Evolutionary conservation across 2,797 vertebrate species (phyloP), one percentile per base, ranked within the genome.

Genomic region (Hemitrygon akajei): DNA sequence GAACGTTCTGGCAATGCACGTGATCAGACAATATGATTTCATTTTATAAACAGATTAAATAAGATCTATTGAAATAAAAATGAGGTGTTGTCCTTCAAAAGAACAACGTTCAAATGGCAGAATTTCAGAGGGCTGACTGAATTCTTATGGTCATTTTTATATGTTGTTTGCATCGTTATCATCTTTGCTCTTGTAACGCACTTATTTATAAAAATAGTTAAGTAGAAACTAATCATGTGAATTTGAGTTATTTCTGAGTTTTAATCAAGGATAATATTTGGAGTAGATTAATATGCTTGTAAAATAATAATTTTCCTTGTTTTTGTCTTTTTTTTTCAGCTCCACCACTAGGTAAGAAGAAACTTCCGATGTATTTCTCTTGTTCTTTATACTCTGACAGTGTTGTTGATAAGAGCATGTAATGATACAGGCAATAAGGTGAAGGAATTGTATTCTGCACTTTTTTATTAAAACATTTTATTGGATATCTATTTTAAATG

Each of bases 311-410:
- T 66, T 30, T 93, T 76, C 3, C 3, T 71, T 91, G 18, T 75
- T 69, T 93, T 69, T 47, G 34, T 91, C 69, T 75, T 93, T 81
- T 81, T n/a, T 47, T 75, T 30, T 76, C 40, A 93, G 91, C 69
- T 73, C 11, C 40, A 47, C 34, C 37, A n/a, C 91, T 7, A 93
- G 91, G 71, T 93, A 93, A 93, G 91, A 56, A 47, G 27, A 11
- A 7, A 11, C 5, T 14, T 75, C 27, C 9, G 56, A 93, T 76
- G 1, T 89, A 75, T 58, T 93, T 92, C 1, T 30, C 7, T 75
- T 3, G 34, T 47, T 73, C 56, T 11, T n/a, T 30, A 1, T 76
- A 75, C 30, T 75, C 71, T 93, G 25, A 47, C 71, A 73, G 22
- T 27, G 76, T 93, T 89, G 18, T 89, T 22, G 34, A 37, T 37